Conservation (phyloP, 2,113 vertebrate genomes). For the Ardeotis arabs region DNA sequence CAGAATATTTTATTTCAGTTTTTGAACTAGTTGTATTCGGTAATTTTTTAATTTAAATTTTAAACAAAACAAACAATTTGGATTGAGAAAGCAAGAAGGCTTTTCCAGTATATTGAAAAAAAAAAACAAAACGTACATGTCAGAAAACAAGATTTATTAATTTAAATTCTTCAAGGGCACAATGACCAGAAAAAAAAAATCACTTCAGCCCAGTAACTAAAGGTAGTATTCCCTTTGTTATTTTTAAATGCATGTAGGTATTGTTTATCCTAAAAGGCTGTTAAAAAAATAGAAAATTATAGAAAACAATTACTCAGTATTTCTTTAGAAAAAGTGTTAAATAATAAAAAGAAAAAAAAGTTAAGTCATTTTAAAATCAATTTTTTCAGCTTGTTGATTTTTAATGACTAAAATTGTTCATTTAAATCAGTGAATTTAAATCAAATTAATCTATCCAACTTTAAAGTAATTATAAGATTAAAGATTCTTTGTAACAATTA, state of each 20-base stretch:
- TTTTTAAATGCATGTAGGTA: background rate
- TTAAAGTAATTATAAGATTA: conserved; percentile 10
- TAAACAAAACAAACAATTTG: no score
- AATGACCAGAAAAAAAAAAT: background rate
- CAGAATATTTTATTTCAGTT: background rate
- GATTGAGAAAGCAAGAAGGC: background rate
- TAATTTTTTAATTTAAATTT: background rate
- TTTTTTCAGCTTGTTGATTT: background rate
- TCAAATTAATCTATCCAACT: conserved; percentile 19
- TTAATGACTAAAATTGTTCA: background rate
- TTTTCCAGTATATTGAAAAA: background rate
- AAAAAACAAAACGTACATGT: background rate
- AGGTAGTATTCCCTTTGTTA: background rate
- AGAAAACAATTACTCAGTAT: background rate
- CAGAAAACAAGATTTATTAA: background rate
- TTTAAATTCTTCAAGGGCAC: background rate
- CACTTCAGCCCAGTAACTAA: background rate
- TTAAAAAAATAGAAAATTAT: background rate
- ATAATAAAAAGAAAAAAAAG: background rate
- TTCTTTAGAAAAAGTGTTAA: background rate
- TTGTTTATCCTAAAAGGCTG: background rate
- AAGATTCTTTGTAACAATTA: background rate
- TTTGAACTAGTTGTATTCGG: background rate
- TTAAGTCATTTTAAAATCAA: background rate
- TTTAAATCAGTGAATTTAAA: conserved; percentile 13